Conservation (phyloP, 2,888 invertebrate genomes). For the Acanthosepion pharaonis region DNA sequence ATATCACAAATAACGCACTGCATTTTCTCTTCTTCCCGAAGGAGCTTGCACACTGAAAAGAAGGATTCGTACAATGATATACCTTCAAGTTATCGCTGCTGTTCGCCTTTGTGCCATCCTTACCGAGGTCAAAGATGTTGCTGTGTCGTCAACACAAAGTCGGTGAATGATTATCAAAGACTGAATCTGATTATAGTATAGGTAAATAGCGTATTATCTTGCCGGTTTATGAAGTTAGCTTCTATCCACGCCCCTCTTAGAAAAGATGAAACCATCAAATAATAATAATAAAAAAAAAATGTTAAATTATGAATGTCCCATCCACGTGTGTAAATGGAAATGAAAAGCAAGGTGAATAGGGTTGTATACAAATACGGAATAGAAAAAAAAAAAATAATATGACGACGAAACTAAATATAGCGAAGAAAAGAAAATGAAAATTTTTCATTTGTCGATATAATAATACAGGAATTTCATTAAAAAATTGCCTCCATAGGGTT, state of each 20-base stretch:
- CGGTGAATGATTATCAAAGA: neutral
- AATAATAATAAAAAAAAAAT: neutral
- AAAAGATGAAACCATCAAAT: neutral
- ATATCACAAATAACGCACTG: neutral
- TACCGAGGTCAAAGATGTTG: neutral
- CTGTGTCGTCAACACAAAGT: neutral
- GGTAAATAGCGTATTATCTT: conserved; percentile 18
- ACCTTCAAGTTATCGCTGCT: neutral
- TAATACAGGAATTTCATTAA: conserved; percentile 15
- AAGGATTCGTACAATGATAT: neutral
- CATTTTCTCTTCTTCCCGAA: neutral
- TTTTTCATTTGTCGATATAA: neutral
- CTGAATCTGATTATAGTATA: neutral
- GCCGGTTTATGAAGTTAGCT: neutral
- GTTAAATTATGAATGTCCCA: neutral
- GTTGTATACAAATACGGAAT: conserved; percentile 33
- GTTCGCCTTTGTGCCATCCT: neutral
- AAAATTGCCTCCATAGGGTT: neutral
- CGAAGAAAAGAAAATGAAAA: neutral
- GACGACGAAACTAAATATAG: neutral
- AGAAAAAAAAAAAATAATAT: neutral
- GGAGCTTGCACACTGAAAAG: neutral
- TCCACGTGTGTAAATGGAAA: neutral
- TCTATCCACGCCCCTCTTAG: neutral
- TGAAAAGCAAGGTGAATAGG: neutral